These are phyloP conservation scores for Mus spicilegus DNA, from an alignment of 2,113 vertebrate genomes.

Conservation along the genomic window DNA sequence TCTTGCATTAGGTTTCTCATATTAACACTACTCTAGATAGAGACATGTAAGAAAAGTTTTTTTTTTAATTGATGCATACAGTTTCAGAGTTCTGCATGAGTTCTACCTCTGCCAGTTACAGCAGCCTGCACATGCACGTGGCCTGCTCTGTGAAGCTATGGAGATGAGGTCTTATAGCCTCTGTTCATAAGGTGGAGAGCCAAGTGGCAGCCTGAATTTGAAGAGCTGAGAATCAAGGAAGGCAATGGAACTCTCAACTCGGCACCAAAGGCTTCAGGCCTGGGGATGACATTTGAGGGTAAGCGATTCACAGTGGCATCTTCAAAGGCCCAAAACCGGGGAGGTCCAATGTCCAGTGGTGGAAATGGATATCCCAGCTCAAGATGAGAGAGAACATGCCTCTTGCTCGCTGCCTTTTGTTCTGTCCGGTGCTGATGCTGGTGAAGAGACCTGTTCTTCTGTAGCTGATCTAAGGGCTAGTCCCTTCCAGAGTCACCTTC, in stretches of 20 bases:
- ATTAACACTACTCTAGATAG: background rate
- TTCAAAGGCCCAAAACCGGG: background rate
- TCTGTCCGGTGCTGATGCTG: background rate
- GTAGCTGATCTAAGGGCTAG: background rate
- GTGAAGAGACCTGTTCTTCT: too few species aligned
- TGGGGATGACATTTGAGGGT: too few species aligned
- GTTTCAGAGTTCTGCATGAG: background rate
- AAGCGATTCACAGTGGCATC: too few species aligned
- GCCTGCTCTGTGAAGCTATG: background rate
- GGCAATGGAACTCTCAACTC: background rate
- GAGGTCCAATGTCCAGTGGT: background rate
- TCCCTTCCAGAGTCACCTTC: background rate
- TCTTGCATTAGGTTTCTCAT: too few species aligned
- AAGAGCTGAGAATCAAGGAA: background rate
- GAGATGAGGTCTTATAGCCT: background rate
- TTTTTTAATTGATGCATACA: background rate
- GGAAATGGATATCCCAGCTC: background rate
- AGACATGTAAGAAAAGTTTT: background rate
- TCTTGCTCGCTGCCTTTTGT: background rate
- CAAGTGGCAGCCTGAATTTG: background rate
- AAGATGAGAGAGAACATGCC: background rate
- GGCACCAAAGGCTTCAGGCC: background rate
- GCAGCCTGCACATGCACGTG: fast-evolving
- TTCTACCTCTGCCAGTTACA: too few species aligned
- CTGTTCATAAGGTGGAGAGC: background rate